phyloP scores from a whole-genome alignment of 2,113 vertebrate species.

The Cygnus buccinator region DNA sequence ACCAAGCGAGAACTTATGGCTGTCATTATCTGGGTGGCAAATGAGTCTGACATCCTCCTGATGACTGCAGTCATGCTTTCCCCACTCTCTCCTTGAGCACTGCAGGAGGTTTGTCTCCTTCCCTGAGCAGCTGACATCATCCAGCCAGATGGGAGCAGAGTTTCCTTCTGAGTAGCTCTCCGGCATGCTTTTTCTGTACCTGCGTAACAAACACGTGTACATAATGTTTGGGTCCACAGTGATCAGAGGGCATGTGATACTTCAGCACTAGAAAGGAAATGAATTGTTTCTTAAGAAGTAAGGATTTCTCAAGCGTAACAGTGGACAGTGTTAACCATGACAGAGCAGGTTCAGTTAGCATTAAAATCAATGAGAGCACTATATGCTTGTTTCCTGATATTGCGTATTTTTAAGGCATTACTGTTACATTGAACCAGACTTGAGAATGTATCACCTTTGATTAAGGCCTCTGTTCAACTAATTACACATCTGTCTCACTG shows the following conservation, averaged over 20 bases:
- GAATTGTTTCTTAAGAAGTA: neutral
- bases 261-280: neutral
- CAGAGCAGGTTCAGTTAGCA: neutral
- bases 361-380: neutral
- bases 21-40: constrained; percentile 79
- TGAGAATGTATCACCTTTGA: neutral
- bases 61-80: constrained; percentile 89
- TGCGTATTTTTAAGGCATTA: neutral
- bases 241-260: neutral
- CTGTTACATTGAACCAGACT: neutral
- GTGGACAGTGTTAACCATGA: neutral
- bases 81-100: constrained; percentile 86
- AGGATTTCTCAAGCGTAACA: neutral
- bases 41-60: constrained; percentile 85
- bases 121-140: constrained; percentile 91
- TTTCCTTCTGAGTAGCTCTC: constrained; percentile 74
- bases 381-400: neutral
- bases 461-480: neutral
- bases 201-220: neutral
- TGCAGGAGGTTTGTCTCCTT: constrained; percentile 85
- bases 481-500: neutral
- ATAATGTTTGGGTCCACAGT: neutral
- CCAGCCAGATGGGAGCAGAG: constrained; percentile 86
- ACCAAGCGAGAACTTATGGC: constrained; percentile 79
- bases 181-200: constrained; percentile 78